Evolutionary conservation across 2,113 vertebrate genomes (phyloP).

Genomic region (Scomber japonicus): DNA sequence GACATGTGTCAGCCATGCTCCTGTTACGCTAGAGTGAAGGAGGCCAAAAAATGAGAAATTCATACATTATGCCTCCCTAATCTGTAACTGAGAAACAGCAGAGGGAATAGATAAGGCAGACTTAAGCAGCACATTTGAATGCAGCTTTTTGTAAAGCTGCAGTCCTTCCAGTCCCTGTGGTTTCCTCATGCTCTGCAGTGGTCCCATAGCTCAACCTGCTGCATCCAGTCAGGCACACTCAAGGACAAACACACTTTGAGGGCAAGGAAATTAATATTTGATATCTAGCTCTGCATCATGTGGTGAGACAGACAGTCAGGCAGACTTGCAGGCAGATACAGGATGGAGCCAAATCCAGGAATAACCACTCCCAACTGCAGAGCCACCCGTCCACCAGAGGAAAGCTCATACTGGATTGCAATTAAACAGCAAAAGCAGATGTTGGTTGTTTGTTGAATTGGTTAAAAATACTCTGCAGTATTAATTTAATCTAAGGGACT

Average conservation of each 20-base stretch:
- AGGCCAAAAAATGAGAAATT: conserved; percentile 6
- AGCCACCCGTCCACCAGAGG: conserved; percentile 1
- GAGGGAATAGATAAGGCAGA: background rate
- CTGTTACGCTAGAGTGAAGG: background rate
- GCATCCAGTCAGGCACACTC: conserved; percentile 69
- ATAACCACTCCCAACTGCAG: conserved; percentile 43
- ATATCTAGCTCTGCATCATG: conserved; percentile 75
- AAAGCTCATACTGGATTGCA: background rate
- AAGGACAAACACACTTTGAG: conserved; percentile 73
- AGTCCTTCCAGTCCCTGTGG: conserved; percentile 30
- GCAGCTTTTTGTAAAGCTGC: conserved; percentile 27
- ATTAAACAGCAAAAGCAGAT: background rate
- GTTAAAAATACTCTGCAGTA: background rate
- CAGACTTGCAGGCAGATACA: conserved; percentile 32
- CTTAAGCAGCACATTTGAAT: conserved; percentile 37
- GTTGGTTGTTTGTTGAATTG: background rate
- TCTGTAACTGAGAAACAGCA: conserved; percentile 7
- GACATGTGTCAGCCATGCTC: conserved; percentile 1
- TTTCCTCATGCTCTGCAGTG: conserved; percentile 58
- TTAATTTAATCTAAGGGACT: no score
- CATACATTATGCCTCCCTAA: conserved; percentile 5
- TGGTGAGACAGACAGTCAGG: conserved; percentile 64
- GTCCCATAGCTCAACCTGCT: conserved; percentile 64
- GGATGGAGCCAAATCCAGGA: conserved; percentile 25
- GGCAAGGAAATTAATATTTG: conserved; percentile 81